Conservation (phyloP, 2,888 invertebrate genomes). For the Deilephila porcellus region DNA sequence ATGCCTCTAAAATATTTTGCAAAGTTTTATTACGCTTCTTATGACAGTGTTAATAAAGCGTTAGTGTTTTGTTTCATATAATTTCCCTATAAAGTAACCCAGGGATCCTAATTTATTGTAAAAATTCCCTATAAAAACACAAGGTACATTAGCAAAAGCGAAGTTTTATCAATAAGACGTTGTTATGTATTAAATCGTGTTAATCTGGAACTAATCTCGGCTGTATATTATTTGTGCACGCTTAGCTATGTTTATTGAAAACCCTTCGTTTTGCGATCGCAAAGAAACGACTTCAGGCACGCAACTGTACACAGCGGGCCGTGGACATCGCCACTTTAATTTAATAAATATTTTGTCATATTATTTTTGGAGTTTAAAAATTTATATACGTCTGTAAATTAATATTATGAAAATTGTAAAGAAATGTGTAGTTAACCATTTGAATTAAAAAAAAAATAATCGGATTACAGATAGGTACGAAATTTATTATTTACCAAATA, state of each 20-base stretch:
- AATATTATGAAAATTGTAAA: too few relatives aligned
- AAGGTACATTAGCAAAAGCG: slow-evolving; percentile 30
- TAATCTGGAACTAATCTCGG: slow-evolving; percentile 69
- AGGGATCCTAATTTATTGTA: too few relatives aligned
- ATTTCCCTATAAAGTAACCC: too few relatives aligned
- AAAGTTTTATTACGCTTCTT: too few relatives aligned
- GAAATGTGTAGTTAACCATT: too few relatives aligned
- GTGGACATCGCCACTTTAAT: slow-evolving; percentile 29
- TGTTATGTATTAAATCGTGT: slow-evolving; percentile 61
- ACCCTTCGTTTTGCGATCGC: slow-evolving; percentile 79
- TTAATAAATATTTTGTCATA: neutral
- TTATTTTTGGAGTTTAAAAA: neutral
- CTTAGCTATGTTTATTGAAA: slow-evolving; percentile 78
- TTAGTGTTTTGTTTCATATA: too few relatives aligned
- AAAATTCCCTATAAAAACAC: neutral
- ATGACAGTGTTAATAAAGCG: too few relatives aligned
- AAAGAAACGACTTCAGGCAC: slow-evolving; percentile 82
- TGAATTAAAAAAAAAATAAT: too few relatives aligned
- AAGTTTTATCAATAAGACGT: slow-evolving; percentile 70
- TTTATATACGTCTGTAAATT: too few relatives aligned
- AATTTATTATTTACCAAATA: too few relatives aligned
- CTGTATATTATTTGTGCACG: slow-evolving; percentile 35
- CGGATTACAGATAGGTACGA: too few relatives aligned
- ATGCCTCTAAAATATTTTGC: too few relatives aligned
- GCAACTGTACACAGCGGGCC: slow-evolving; percentile 71